Conservation (phyloP, 2,888 invertebrate species). For the Monochamus alternatus region DNA sequence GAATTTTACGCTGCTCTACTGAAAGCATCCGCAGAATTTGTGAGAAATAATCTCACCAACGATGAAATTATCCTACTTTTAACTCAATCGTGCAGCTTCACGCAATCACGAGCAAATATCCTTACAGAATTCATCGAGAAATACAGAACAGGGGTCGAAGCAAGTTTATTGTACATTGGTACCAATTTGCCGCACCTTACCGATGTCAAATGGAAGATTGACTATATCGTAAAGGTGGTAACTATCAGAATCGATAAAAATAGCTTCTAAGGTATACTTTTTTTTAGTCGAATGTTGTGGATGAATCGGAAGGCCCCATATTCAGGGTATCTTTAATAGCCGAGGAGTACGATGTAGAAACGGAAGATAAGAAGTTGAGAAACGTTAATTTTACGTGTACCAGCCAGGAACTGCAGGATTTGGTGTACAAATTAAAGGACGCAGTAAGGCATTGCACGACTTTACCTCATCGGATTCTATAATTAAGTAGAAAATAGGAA, state of each 20-base stretch:
- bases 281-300: constrained; percentile 65
- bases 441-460: constrained; percentile 77
- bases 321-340: constrained; percentile 65
- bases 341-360: constrained; percentile 66
- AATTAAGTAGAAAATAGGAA: neutral
- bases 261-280: constrained; percentile 24
- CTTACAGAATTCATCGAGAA: constrained; percentile 62
- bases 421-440: constrained; percentile 80
- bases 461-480: constrained; percentile 43
- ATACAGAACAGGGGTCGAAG: constrained; percentile 60
- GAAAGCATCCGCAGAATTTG: constrained; percentile 63
- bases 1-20: constrained; percentile 64
- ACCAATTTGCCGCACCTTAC: constrained; percentile 73
- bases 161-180: constrained; percentile 65
- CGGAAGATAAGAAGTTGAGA: constrained; percentile 68
- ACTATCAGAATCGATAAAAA: neutral
- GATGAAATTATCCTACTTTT: constrained; percentile 60
- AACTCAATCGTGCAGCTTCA: constrained; percentile 59
- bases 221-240: constrained; percentile 69
- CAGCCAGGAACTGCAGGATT: constrained; percentile 77
- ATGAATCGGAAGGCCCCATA: constrained; percentile 65
- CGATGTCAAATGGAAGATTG: constrained; percentile 77
- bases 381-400: constrained; percentile 77
- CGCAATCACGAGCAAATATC: constrained; percentile 54
- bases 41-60: constrained; percentile 57